Conservation (phyloP, 2,797 vertebrate genomes). For the Carcharodon carcharias region DNA sequence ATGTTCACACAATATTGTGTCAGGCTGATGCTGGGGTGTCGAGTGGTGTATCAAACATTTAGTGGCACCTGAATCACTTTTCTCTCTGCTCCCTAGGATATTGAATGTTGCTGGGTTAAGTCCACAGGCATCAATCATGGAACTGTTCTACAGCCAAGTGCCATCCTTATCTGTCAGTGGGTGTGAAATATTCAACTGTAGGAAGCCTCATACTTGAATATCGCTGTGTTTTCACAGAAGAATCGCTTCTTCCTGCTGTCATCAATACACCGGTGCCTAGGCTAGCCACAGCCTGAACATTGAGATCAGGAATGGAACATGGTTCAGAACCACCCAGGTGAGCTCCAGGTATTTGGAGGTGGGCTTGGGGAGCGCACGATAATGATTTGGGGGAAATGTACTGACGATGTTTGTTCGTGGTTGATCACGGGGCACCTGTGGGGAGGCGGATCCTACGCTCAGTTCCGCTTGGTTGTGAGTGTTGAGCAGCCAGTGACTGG, state of each 20-base stretch:
- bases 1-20: no score
- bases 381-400: background rate
- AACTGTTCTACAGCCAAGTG: no score
- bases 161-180: no score
- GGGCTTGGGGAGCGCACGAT: no score
- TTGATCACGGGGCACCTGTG: background rate
- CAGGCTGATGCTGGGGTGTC: no score
- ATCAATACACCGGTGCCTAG: background rate
- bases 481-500: background rate
- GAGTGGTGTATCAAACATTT: no score
- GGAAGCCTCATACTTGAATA: background rate
- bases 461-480: background rate
- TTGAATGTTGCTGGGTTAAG: background rate
- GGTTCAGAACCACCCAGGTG: background rate
- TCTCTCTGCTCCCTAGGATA: background rate
- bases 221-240: background rate
- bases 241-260: background rate
- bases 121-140: background rate
- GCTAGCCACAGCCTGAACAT: background rate
- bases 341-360: background rate
- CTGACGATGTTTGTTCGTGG: background rate
- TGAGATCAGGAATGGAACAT: background rate
- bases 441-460: no score
- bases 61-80: background rate
- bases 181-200: background rate